Evolutionary conservation across 1,140 invertebrate species (phyloP).

Genomic region (Aphaenogaster floridana): DNA sequence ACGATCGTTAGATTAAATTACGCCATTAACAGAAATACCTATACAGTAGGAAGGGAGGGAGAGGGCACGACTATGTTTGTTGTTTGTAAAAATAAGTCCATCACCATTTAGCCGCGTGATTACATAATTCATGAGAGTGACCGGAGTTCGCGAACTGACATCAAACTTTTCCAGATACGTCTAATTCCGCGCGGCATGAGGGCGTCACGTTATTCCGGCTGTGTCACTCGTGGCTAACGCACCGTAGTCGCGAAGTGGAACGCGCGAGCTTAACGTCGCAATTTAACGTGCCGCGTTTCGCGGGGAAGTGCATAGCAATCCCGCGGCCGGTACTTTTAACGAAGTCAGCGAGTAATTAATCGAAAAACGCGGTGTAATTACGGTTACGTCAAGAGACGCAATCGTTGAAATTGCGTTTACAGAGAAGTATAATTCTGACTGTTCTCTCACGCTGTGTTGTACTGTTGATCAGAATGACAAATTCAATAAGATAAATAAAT

Average conservation of each 20-base stretch:
- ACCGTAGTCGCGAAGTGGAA: slow-evolving; percentile 42
- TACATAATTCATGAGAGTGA: slow-evolving; percentile 56
- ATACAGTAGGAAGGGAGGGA: too few species aligned
- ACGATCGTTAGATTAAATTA: background rate
- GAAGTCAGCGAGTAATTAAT: slow-evolving; percentile 53
- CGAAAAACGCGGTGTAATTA: slow-evolving; percentile 40
- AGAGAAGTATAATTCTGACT: slow-evolving; percentile 10
- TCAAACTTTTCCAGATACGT: slow-evolving; percentile 52
- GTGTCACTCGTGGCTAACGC: slow-evolving; percentile 37
- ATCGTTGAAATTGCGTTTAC: slow-evolving; percentile 35
- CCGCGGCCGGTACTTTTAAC: slow-evolving; percentile 40
- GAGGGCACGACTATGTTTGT: background rate
- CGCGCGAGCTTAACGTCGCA: slow-evolving; percentile 43
- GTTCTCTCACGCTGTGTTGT: background rate
- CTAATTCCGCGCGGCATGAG: slow-evolving; percentile 35
- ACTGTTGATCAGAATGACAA: background rate
- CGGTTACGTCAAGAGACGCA: slow-evolving; percentile 26
- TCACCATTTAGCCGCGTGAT: background rate
- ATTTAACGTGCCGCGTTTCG: slow-evolving; percentile 46
- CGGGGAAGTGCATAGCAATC: slow-evolving; percentile 36
- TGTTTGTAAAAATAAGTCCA: slow-evolving; percentile 19
- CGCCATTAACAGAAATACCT: background rate
- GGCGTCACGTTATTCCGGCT: slow-evolving; percentile 42
- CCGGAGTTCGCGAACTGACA: slow-evolving; percentile 43
- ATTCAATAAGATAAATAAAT: background rate